Conservation (phyloP, 2,888 invertebrate genomes). For the Ectemnius continuus region DNA sequence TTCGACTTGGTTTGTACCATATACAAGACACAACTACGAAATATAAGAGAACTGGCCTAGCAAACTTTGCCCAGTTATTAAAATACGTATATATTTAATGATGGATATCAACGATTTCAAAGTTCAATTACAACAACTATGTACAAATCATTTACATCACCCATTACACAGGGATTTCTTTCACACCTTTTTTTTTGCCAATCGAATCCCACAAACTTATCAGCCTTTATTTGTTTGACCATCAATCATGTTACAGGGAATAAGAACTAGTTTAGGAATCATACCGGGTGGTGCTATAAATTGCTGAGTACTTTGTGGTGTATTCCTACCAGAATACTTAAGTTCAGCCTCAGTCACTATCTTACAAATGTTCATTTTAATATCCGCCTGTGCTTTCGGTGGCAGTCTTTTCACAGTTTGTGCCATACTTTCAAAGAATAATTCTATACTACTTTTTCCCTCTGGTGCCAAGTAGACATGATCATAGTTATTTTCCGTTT, state of each 20-base stretch:
- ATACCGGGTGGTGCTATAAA: constrained; percentile 67
- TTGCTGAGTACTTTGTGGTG: constrained; percentile 60
- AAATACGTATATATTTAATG: constrained; percentile 36
- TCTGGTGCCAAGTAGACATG: constrained; percentile 45
- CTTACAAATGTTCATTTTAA: constrained; percentile 74
- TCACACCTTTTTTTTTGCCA: too few species aligned
- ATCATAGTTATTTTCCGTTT: constrained; percentile 43
- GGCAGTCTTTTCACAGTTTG: constrained; percentile 71
- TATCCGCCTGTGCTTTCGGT: constrained; percentile 69
- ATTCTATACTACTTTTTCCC: constrained; percentile 67
- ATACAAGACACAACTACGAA: too few species aligned
- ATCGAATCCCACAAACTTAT: neutral
- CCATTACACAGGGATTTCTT: too few species aligned
- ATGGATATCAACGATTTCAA: constrained; percentile 38
- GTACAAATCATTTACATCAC: constrained; percentile 14
- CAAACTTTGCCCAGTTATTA: constrained; percentile 15
- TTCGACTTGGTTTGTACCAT: too few species aligned
- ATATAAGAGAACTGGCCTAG: too few species aligned
- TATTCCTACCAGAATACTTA: constrained; percentile 50
- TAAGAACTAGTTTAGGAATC: constrained; percentile 74
- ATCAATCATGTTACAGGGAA: constrained; percentile 75
- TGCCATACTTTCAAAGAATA: constrained; percentile 74
- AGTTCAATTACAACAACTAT: constrained; percentile 22
- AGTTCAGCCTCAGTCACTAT: constrained; percentile 73
- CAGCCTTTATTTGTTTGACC: constrained; percentile 57